These are phyloP conservation scores for Erebia aethiops DNA, from an alignment of 2,888 invertebrate species.

Conservation along the genomic window DNA sequence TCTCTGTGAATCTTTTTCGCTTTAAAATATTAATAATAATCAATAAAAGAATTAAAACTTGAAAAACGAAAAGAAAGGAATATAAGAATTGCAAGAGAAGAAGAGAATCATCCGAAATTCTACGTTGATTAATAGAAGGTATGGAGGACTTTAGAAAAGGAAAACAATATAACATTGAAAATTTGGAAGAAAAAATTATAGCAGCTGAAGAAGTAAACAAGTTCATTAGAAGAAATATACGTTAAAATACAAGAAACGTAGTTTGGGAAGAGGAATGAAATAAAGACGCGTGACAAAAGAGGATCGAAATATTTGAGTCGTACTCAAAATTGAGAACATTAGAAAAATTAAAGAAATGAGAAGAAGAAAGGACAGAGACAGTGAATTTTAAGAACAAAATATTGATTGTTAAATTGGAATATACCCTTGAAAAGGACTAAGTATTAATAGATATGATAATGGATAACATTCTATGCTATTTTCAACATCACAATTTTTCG, in stretches of 20 bases:
- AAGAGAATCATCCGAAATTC: neutral
- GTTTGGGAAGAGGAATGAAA: neutral
- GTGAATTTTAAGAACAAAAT: neutral
- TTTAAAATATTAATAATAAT: neutral
- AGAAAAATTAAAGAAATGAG: neutral
- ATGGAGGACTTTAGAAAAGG: neutral
- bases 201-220: neutral
- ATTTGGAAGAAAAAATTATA: neutral
- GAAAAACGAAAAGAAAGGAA: neutral
- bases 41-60: neutral
- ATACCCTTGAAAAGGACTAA: neutral
- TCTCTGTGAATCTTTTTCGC: conserved; percentile 18
- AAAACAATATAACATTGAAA: neutral
- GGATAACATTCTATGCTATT: neutral
- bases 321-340: neutral
- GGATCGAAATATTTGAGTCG: neutral
- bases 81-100: neutral
- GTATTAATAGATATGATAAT: neutral
- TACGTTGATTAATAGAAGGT: neutral
- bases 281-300: neutral
- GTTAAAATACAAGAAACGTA: neutral
- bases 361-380: neutral
- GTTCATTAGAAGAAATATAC: neutral
- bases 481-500: neutral
- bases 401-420: neutral